Conservation (phyloP, 2,888 invertebrate species). For the Thecophora atra region DNA sequence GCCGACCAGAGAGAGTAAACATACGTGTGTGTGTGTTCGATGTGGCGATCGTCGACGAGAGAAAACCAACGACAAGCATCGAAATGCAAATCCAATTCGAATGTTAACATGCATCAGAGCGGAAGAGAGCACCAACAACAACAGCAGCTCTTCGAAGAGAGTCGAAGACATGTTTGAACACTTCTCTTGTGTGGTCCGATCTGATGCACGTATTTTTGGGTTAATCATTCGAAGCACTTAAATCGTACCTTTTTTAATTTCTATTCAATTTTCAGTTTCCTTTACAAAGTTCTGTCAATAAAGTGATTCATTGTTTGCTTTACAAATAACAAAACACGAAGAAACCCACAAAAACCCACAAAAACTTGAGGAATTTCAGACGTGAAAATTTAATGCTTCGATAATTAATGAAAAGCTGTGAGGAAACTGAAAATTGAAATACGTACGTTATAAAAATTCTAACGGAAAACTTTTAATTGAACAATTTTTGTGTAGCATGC, state of each 20-base stretch:
- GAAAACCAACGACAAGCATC: background rate
- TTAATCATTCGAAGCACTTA: background rate
- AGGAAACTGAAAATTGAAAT: too few relatives aligned
- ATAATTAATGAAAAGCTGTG: too few relatives aligned
- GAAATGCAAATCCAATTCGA: background rate
- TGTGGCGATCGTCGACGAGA: too few relatives aligned
- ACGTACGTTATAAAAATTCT: too few relatives aligned
- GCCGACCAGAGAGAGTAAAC: too few relatives aligned
- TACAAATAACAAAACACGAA: background rate
- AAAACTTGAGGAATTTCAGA: too few relatives aligned
- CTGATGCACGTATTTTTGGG: background rate
- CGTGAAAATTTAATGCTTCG: too few relatives aligned
- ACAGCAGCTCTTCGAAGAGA: background rate
- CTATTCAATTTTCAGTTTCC: background rate
- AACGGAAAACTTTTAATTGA: too few relatives aligned
- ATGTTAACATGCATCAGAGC: too few relatives aligned
- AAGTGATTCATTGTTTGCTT: background rate
- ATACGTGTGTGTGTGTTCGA: too few relatives aligned
- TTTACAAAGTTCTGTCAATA: background rate
- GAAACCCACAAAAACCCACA: too few relatives aligned
- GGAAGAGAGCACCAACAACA: background rate
- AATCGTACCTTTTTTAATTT: background rate
- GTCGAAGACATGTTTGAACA: slow-evolving; percentile 1
- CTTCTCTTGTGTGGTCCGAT: slow-evolving; percentile 9
- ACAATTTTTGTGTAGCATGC: too few relatives aligned